Evolutionary conservation across 37 sponge, comb jelly and placozoan genomes (phyloP).

Genomic region (Ephydatia muelleri): DNA sequence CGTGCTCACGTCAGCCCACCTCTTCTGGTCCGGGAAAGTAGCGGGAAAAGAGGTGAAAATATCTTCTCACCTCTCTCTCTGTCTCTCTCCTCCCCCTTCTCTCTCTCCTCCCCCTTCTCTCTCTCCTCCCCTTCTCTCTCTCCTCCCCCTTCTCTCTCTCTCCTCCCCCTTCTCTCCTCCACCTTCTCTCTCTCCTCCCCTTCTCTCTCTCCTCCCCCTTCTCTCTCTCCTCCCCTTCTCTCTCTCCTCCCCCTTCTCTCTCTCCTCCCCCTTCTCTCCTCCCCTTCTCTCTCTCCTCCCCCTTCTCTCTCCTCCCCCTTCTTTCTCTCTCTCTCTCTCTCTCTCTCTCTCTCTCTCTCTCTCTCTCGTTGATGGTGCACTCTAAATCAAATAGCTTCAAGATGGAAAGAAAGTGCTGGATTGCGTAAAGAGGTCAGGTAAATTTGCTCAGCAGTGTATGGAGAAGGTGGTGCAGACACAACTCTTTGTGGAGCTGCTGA

Average conservation of each 20-base stretch:
- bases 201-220: too few relatives aligned
- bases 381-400: too few relatives aligned
- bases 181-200: too few relatives aligned
- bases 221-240: neutral
- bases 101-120: too few relatives aligned
- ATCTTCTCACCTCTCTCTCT: neutral
- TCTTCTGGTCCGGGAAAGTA: slow-evolving; percentile 92
- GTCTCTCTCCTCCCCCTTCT: neutral
- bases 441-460: slow-evolving; percentile 98
- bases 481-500: slow-evolving; percentile 92
- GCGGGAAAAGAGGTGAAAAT: slow-evolving; percentile 19
- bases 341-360: neutral
- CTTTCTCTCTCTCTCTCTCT: too few relatives aligned
- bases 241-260: neutral
- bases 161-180: too few relatives aligned
- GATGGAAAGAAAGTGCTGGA: slow-evolving; percentile 92
- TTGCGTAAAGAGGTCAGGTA: slow-evolving; percentile 92
- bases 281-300: too few relatives aligned
- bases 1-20: slow-evolving; percentile 90
- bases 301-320: too few relatives aligned
- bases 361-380: too few relatives aligned
- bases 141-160: neutral
- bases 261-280: too few relatives aligned
- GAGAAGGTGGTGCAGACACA: slow-evolving; percentile 89
- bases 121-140: neutral